Base-by-base conservation (phyloP, 2,888 invertebrate species). In the Dendrolimus houi region DNA sequence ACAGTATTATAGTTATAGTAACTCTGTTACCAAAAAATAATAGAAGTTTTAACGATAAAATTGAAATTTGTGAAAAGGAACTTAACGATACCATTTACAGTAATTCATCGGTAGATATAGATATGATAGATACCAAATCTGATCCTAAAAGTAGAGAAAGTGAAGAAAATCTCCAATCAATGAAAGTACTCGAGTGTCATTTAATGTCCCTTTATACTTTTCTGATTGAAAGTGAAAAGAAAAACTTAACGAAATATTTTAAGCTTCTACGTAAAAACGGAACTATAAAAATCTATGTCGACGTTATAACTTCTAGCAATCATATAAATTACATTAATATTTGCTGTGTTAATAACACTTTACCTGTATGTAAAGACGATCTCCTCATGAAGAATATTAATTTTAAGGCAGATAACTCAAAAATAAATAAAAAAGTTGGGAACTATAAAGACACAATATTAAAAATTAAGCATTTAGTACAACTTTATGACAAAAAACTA, bases 251-350 rank as follows among this genome's bases (percentile, higher is more conserved):
- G 1, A 84, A 83, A 61, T 71, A 72, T 9, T 79, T 79, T 56
- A 85, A 79, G 63, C 52, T 83, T 1, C 56, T 87, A 7, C 68
- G 69, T 56, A 80, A 75, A 64, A 69, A 70, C n/a, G 69, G 72
- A 1, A 67, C 74, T 9, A 66, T 84, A 8, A 87, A 85, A 72
- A 68, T 89, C 56, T 89, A 87, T 57, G 70, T 83, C 14, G 77
- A 85, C 63, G 65, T 81, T 2, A 64, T 67, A n/a, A 69, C 70
- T 42, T 59, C 62, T 54, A 61, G 62, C 13, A 69, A 74, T 52
- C 65, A 77, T 53, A 61, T 64, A 10, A 72, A 81, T 61, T 76
- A 79, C 55, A 74, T 71, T 12, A 63, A 66, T 55, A 67, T 70
- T 14, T 85, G 84, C 63, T 85, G 85, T 61, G 58, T 62, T 9